Percentiles rank a stretch among this genome's conserved stretches.
Evolutionary conservation across 2,113 vertebrate species (phyloP).

Genomic region (Siniperca chuatsi): DNA sequence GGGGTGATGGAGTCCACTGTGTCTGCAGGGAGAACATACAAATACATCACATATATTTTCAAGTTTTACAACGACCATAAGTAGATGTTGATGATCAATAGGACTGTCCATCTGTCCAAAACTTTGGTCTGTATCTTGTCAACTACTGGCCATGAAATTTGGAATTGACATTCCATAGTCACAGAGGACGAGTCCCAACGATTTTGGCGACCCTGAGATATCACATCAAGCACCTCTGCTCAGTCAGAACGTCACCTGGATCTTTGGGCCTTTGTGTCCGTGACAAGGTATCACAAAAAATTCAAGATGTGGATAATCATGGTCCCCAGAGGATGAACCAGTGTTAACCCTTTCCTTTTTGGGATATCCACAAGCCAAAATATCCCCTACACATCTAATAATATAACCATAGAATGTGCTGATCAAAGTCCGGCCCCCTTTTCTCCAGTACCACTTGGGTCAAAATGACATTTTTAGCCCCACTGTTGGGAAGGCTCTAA

Average conservation of each 20-base stretch:
- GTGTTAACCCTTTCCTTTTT: no score
- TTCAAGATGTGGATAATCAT: no score
- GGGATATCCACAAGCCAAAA: no score
- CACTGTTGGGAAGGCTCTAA: background rate
- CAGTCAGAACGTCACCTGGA: background rate
- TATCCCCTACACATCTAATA: background rate
- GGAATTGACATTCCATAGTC: background rate
- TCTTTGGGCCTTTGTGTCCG: background rate
- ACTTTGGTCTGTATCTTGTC: background rate
- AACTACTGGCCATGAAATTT: background rate
- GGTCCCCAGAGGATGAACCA: no score
- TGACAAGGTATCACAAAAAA: no score
- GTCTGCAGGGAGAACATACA: constrained; percentile 81
- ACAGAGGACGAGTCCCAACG: background rate
- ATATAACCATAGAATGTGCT: background rate
- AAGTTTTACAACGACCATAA: background rate
- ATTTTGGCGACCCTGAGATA: no score
- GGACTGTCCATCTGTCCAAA: background rate
- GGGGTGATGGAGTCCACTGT: constrained; percentile 98
- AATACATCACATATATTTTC: constrained; percentile 8
- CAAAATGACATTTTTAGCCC: background rate
- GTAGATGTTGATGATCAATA: background rate
- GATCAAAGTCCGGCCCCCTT: background rate
- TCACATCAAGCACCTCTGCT: no score
- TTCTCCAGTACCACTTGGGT: background rate